Evolutionary conservation across 2,888 invertebrate species (phyloP), one percentile per base, ranked within the genome.

Genomic region (Napeogenes inachia): DNA sequence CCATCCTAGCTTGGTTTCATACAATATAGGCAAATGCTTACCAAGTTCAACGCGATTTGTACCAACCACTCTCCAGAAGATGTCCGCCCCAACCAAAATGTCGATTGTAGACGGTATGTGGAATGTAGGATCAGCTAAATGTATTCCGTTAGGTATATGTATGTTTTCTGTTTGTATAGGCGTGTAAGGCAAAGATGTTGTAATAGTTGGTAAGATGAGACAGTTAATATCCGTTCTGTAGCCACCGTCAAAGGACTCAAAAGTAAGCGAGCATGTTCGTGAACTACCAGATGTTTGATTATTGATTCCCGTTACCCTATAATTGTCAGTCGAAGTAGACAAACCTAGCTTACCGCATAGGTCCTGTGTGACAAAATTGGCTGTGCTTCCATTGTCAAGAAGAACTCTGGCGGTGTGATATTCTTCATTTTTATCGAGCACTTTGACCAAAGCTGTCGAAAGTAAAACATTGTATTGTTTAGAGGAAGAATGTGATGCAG

Each of bases 1-100:
- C 71, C 73, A 75, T 4, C 73, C 73, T 12, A 73, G 53, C 47
- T 66, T 67, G 1, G 68, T 64, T 45, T 71, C 64, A 54, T 56
- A 56, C 33, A 73, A 63, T 33, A 45, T 69, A 12, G 73, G 71
- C 12, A 56, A 46, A n/a, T 68, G 42, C 56, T 69, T 69, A 2
- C 73, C 70, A 57, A 71, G 59, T 4, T 63, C 21, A 0, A 74
- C 70, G 0, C 32, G 38, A 47, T 65, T 64, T n/a, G 30, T 56
- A 32, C 60, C 53, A 56, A 73, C 33, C 8, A 71, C 56, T 6
- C 55, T 54, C 69, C 70, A 71, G 59, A 73, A 71, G 35, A 71
- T 47, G 8, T 72, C 70, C 10, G 71, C 70, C 2, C 69, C 72
- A 10, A 71, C 50, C 35, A 74, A 50, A 45, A 71, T 68, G 33